Base-by-base conservation (phyloP, 2,797 vertebrate species). In the Hapalemur alaotrensis region DNA sequence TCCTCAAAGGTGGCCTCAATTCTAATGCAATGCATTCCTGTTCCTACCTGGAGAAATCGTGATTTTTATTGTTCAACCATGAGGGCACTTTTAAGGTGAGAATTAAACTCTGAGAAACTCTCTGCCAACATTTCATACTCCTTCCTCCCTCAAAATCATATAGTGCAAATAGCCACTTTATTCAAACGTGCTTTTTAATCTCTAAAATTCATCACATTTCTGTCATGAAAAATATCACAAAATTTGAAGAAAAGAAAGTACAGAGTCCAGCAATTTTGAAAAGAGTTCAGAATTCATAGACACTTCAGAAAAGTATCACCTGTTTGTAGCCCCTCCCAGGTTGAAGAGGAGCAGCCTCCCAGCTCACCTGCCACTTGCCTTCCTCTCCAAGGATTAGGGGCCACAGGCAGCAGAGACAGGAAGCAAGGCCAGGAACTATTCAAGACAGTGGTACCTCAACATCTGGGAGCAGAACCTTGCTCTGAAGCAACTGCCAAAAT, bases 391-490 rank as follows among this genome's bases (percentile, higher is more conserved):
- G 38, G 50, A 52, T 3, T 2, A 41, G 81, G 67, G 67, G 13
- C 15, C 46, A 6, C 1, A n/a, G 23, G 30, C 9, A 22, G 43
- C 1, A 2, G 17, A 8, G 15, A 23, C 0, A 11, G 3, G 30
- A 52, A n/a, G 50, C 0, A 14, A 59, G 11, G 4, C 0, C 14
- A 35, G 73, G 1, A 11, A 9, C 2, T 7, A 9, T 5, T 38
- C n/a, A 61, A 50, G 15, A 46, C 5, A 23, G 41, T 0, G 0
- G 10, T 22, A 35, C 12, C 65, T 38, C 52, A 67, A 18, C 30
- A 28, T 10, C 46, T 23, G 30, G 13, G 72, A 14, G 20, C 1
- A 0, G 32, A 22, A 8, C 0, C 11, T n/a, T 1, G 1, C 5
- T 12, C 30, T 38, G 38, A 57, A 73, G 48, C 63, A 69, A 10